phyloP scores from a whole-genome alignment of 2,888 invertebrate species.

The Nomada fabriciana region DNA sequence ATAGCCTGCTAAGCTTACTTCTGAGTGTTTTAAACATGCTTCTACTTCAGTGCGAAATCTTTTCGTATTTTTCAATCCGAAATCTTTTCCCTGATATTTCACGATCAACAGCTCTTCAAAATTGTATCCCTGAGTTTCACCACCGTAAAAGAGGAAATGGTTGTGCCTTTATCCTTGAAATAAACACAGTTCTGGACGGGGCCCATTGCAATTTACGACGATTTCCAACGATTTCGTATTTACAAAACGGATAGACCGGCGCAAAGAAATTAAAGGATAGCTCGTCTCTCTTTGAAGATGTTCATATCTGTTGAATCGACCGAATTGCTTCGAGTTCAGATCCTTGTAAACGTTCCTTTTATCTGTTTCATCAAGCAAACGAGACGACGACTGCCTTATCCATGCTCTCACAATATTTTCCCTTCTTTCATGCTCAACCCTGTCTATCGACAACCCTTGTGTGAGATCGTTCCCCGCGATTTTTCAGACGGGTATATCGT shows the following conservation, averaged over 20 bases:
- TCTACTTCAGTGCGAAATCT: not conserved
- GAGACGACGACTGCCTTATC: slow-evolving; percentile 49
- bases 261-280: slow-evolving; percentile 56
- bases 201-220: slow-evolving; percentile 47
- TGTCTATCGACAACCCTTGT: slow-evolving; percentile 31
- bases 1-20: too few species aligned
- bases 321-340: slow-evolving; percentile 59
- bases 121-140: not conserved
- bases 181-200: slow-evolving; percentile 22
- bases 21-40: not conserved
- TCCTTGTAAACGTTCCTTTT: slow-evolving; percentile 53
- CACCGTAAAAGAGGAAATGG: slow-evolving; percentile 1
- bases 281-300: slow-evolving; percentile 51
- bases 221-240: slow-evolving; percentile 51
- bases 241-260: slow-evolving; percentile 47
- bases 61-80: not conserved
- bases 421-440: not conserved
- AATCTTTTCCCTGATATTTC: not conserved
- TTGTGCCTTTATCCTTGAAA: slow-evolving; percentile 9
- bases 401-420: slow-evolving; percentile 27
- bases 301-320: slow-evolving; percentile 52
- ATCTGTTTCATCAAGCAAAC: slow-evolving; percentile 58
- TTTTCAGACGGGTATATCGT: slow-evolving; percentile 40
- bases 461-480: slow-evolving; percentile 21
- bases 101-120: not conserved